These are phyloP conservation scores for Elaphurus davidianus DNA, from an alignment of 2,113 vertebrate species.

Conservation along the genomic window DNA sequence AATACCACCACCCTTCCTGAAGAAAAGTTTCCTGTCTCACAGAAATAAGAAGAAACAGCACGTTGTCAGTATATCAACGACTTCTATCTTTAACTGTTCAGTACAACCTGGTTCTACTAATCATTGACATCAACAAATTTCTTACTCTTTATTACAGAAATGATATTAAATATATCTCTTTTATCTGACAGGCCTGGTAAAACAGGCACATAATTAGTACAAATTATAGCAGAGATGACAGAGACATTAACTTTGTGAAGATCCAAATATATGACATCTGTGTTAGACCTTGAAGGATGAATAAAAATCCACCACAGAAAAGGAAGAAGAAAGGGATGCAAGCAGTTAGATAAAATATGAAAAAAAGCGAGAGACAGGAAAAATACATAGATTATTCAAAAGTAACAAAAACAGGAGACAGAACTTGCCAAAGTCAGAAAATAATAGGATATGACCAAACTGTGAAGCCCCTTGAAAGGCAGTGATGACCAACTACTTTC, in stretches of 20 bases:
- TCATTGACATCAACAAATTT: not conserved
- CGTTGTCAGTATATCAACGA: fast-evolving
- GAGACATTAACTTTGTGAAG: not conserved
- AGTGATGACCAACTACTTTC: not conserved
- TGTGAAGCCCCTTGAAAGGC: not conserved
- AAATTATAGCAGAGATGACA: not conserved
- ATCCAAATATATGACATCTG: not conserved
- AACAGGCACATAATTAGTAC: not conserved
- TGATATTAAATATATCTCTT: not conserved
- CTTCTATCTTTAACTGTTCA: not conserved
- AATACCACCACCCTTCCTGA: not conserved
- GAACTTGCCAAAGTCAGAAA: not conserved
- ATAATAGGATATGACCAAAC: not conserved
- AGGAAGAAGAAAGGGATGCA: not conserved
- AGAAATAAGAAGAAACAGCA: not conserved
- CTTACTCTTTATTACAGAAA: not conserved
- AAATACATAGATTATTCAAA: not conserved
- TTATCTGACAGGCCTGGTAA: not conserved
- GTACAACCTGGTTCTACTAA: not conserved
- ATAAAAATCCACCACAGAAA: not conserved
- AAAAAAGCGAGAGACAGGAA: not conserved
- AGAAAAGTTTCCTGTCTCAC: not conserved
- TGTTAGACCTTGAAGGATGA: not conserved
- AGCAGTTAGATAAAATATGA: not conserved
- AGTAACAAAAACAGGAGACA: not conserved